Percentiles rank a stretch among this genome's conserved stretches.
Conservation (phyloP, 2,888 invertebrate species). For the Drepana falcataria region DNA sequence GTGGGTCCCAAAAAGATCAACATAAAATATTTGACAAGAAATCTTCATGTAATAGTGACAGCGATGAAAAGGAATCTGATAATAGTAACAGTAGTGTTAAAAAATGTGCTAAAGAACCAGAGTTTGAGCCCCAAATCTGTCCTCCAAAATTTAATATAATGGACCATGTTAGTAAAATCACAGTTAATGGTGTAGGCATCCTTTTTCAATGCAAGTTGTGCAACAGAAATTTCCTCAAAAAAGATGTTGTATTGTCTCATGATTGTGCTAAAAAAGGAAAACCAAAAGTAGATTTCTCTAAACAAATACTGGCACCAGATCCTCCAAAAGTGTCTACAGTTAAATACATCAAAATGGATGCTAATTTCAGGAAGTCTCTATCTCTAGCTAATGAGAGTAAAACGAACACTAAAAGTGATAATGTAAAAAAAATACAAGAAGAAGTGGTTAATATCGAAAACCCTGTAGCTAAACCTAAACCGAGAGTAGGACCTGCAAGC, state of each 20-base stretch:
- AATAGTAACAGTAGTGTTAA: neutral
- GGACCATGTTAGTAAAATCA: constrained; percentile 65
- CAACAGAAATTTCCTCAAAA: constrained; percentile 65
- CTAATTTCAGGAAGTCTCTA: constrained; percentile 28
- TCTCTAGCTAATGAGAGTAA: constrained; percentile 9
- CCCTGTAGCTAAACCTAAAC: constrained; percentile 34
- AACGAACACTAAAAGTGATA: constrained; percentile 15
- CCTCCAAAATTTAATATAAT: constrained; percentile 56
- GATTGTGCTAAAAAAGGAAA: constrained; percentile 63
- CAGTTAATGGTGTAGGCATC: constrained; percentile 68
- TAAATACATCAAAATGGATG: constrained; percentile 58
- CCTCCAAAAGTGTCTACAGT: constrained; percentile 54
- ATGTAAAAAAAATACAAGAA: constrained; percentile 12
- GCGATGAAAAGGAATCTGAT: neutral
- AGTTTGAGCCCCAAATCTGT: constrained; percentile 17
- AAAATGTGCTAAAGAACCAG: constrained; percentile 10
- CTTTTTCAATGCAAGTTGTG: constrained; percentile 69
- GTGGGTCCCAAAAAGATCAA: neutral
- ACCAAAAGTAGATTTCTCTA: constrained; percentile 44
- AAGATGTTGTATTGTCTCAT: constrained; percentile 59
- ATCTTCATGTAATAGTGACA: neutral
- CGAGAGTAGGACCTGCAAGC: constrained; percentile 64
- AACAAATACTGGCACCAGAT: constrained; percentile 34
- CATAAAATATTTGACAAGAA: neutral
- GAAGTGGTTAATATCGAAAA: constrained; percentile 15